phyloP scores from a whole-genome alignment of 92 coral and sea anemone genomes.

The Umimayanthus kanabou region DNA sequence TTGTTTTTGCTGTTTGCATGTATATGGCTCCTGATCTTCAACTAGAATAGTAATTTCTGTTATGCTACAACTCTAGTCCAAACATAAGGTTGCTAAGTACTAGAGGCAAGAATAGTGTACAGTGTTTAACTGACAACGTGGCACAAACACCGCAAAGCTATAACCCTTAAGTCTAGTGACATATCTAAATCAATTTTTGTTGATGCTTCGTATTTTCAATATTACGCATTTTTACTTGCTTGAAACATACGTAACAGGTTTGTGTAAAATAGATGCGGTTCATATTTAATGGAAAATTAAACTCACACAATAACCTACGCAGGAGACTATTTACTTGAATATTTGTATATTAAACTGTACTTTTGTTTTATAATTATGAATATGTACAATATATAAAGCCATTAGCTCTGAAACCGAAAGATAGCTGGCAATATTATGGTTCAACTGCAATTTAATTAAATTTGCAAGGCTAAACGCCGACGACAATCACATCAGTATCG shows the following conservation, averaged over 20 bases:
- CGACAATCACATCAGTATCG: neutral
- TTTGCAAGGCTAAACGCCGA: neutral
- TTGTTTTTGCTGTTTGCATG: conserved; percentile 18
- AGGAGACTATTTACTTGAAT: neutral
- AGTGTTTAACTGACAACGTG: neutral
- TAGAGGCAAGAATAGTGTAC: neutral
- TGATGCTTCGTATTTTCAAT: no score
- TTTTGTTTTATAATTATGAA: no score
- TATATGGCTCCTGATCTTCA: neutral
- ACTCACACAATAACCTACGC: neutral
- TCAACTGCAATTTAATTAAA: neutral
- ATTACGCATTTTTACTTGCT: neutral
- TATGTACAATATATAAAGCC: no score
- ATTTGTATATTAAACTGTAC: neutral
- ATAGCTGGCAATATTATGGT: neutral
- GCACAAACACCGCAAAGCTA: neutral
- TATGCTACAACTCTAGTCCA: no score
- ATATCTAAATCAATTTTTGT: no score
- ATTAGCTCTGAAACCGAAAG: neutral
- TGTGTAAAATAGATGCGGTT: neutral
- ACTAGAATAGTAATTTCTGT: no score
- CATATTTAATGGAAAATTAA: no score
- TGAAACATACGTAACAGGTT: neutral
- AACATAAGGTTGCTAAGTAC: neutral
- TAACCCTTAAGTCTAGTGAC: neutral